Evolutionary conservation across 2,797 vertebrate genomes (phyloP).

Genomic region (Sebastes oblongus): DNA sequence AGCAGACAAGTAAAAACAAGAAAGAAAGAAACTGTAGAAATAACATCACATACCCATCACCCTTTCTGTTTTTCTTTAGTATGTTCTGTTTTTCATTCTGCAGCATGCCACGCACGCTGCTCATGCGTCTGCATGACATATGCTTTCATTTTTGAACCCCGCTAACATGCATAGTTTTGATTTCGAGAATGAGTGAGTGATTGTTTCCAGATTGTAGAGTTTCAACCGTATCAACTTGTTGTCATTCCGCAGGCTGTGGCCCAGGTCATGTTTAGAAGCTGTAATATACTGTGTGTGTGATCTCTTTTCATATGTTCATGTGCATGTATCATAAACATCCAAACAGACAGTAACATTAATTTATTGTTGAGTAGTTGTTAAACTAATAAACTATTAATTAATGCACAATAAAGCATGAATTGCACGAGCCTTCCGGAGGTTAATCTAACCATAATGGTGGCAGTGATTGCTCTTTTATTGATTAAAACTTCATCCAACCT

Average conservation of each 20-base stretch:
- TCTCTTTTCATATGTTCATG: constrained; percentile 11
- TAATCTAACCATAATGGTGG: constrained; percentile 25
- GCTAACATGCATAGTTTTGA: constrained; percentile 56
- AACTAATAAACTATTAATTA: constrained; percentile 13
- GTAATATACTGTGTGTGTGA: neutral
- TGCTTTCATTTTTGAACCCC: constrained; percentile 67
- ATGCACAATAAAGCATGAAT: neutral
- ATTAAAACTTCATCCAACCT: constrained; percentile 22
- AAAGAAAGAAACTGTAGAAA: constrained; percentile 28
- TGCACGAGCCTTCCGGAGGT: neutral
- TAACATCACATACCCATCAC: neutral
- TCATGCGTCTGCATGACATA: constrained; percentile 54
- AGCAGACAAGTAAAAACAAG: constrained; percentile 26
- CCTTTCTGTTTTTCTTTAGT: neutral
- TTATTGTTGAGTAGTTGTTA: neutral
- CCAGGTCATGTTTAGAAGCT: constrained; percentile 18
- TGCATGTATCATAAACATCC: neutral
- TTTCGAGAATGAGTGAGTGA: constrained; percentile 59
- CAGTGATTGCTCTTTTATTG: constrained; percentile 18
- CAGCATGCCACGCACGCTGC: constrained; percentile 10
- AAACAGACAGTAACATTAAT: neutral
- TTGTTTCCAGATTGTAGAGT: constrained; percentile 71
- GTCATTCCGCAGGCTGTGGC: constrained; percentile 26
- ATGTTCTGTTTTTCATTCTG: neutral
- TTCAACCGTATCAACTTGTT: constrained; percentile 40